These are phyloP conservation scores for Synanceia verrucosa DNA, from an alignment of 2,797 vertebrate genomes.

Conservation along the genomic window DNA sequence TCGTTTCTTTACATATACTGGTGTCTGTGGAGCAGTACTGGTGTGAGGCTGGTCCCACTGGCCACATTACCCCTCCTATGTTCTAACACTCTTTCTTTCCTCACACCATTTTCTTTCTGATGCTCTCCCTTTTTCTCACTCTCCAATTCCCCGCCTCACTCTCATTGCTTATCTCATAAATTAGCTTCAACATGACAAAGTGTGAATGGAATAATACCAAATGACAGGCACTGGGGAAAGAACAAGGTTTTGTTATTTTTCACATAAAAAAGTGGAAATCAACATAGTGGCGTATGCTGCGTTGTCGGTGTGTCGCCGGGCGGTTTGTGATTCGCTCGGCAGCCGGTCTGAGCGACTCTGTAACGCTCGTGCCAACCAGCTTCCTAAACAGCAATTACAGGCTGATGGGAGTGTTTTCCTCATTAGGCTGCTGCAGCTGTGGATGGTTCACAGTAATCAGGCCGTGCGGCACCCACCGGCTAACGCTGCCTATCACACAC, in stretches of 20 bases:
- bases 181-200: slow-evolving; percentile 46
- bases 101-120: background rate
- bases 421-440: slow-evolving; percentile 78
- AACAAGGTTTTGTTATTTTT: slow-evolving; percentile 32
- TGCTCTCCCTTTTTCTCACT: background rate
- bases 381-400: slow-evolving; percentile 79
- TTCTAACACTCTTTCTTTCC: background rate
- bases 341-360: slow-evolving; percentile 53
- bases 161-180: slow-evolving; percentile 46
- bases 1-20: background rate
- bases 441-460: slow-evolving; percentile 75
- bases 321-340: slow-evolving; percentile 53
- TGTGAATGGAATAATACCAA: slow-evolving; percentile 48
- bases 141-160: background rate
- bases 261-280: slow-evolving; percentile 12
- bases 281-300: slow-evolving; percentile 56
- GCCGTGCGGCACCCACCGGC: slow-evolving; percentile 64
- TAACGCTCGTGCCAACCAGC: slow-evolving; percentile 62
- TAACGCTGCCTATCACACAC: slow-evolving; percentile 61
- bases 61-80: background rate
- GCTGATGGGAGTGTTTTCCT: slow-evolving; percentile 79
- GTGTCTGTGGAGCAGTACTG: too few species aligned
- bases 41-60: background rate
- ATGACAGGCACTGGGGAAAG: slow-evolving; percentile 13
- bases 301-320: slow-evolving; percentile 47